These are phyloP conservation scores for Lepidurus packardi DNA, from an alignment of 1,140 invertebrate species.

Conservation along the genomic window DNA sequence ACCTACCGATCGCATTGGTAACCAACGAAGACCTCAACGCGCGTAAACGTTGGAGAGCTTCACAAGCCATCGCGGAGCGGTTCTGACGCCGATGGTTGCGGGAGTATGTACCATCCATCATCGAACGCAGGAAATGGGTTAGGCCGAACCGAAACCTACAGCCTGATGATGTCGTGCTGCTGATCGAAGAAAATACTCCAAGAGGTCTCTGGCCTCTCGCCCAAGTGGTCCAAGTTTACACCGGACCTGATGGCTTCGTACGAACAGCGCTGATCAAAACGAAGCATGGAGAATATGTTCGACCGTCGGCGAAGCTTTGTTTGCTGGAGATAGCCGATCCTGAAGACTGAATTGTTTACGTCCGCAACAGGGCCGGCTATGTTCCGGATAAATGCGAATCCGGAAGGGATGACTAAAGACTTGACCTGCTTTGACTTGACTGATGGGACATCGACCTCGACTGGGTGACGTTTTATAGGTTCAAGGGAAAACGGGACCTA, in stretches of 20 bases:
- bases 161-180: constrained; percentile 31
- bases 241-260: constrained; percentile 30
- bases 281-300: neutral
- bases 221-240: constrained; percentile 10
- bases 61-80: constrained; percentile 28
- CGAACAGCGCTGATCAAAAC: constrained; percentile 8
- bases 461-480: too few species aligned
- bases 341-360: too few species aligned
- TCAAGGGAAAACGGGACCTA: too few species aligned
- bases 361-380: too few species aligned
- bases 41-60: constrained; percentile 10
- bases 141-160: neutral
- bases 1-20: constrained; percentile 4
- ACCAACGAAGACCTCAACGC: constrained; percentile 23
- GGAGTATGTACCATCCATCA: constrained; percentile 31
- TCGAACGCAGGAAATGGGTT: constrained; percentile 29
- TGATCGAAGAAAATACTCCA: constrained; percentile 29
- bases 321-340: neutral
- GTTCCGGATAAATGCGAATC: too few species aligned
- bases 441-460: too few species aligned
- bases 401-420: too few species aligned
- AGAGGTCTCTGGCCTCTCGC: constrained; percentile 34
- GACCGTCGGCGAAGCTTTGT: constrained; percentile 31
- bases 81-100: constrained; percentile 34
- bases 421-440: too few species aligned